These are phyloP conservation scores for Xenopus petersii DNA, from an alignment of 2,797 vertebrate genomes.

Conservation along the genomic window DNA sequence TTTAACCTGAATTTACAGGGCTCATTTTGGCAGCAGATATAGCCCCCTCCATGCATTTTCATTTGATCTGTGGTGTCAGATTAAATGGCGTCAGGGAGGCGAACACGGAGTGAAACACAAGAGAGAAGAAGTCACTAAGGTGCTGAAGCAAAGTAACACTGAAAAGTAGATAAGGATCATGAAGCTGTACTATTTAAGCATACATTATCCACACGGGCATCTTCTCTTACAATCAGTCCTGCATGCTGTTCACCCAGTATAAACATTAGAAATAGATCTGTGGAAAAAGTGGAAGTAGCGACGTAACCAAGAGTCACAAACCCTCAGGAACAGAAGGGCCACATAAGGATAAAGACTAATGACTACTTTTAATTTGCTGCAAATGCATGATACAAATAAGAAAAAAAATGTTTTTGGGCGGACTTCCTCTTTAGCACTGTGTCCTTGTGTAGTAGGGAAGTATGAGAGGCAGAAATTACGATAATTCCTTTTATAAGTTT, in stretches of 20 bases:
- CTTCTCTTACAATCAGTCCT: background rate
- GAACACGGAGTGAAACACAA: slow-evolving; percentile 12
- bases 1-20: slow-evolving; percentile 3
- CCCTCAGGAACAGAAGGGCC: background rate
- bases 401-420: too few relatives aligned
- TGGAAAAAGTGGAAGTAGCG: background rate
- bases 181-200: background rate
- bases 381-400: too few relatives aligned
- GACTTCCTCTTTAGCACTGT: too few relatives aligned
- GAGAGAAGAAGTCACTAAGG: slow-evolving; percentile 8
- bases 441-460: too few relatives aligned
- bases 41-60: background rate
- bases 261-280: background rate
- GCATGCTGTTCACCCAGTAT: background rate
- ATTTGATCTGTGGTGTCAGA: slow-evolving; percentile 29
- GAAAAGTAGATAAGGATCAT: background rate
- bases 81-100: slow-evolving; percentile 19
- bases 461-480: too few relatives aligned
- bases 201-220: background rate
- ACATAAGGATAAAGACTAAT: too few relatives aligned
- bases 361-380: too few relatives aligned
- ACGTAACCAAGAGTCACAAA: background rate
- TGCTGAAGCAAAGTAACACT: slow-evolving; percentile 9
- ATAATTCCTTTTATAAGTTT: too few relatives aligned
- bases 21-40: background rate